Evolutionary conservation across 2,113 vertebrate genomes (phyloP), one percentile per base, ranked within the genome.

Genomic region (Zosterops lateralis): DNA sequence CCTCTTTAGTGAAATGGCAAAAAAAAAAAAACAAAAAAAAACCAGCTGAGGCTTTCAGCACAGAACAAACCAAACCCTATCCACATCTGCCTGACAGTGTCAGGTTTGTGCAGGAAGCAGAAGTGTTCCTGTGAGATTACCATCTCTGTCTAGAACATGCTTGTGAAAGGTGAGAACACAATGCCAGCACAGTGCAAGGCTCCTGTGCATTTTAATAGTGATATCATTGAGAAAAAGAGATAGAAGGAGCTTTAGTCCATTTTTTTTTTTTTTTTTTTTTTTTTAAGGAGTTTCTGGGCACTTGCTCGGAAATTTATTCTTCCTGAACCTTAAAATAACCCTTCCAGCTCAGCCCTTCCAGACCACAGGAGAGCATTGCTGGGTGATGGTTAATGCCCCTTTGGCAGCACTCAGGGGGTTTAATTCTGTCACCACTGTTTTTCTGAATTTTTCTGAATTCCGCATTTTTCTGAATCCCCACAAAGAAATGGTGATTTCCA

Each of bases 121-220:
- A 84, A 95, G 61, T 61, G 89, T 61, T 92, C 89, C 92, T 94
- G 90, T 81, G 58, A 92, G 90, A 91, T 96, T 89, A 57, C 7
- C 87, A 94, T 95, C 90, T 95, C 89, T 57, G 31, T 60, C 78
- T 94, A 25, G 76, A 92, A 75, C 57, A 57, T 31, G 64, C 42
- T 70, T 90, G 62, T 91, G 95, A 92, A 92, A 94, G 78, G 68
- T 87, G 87, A 94, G 78, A 94, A 66, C 92, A 84, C 48, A 85
- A 84, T 45, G 21, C 60, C 14, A 84, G 40, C 68, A 44, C 48
- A 79, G 75, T 29, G 22, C 50, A 58, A 61, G 14, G 40, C 16
- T 93, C 31, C 84, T 1, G 0, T 56, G 53, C 60, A 34, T 71
- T 95, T 73, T 19, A 70, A 38, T 85, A 56, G 60, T 25, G 51